Evolutionary conservation across 2,797 vertebrate species (phyloP).

Genomic region (Sebastes iracundus): DNA sequence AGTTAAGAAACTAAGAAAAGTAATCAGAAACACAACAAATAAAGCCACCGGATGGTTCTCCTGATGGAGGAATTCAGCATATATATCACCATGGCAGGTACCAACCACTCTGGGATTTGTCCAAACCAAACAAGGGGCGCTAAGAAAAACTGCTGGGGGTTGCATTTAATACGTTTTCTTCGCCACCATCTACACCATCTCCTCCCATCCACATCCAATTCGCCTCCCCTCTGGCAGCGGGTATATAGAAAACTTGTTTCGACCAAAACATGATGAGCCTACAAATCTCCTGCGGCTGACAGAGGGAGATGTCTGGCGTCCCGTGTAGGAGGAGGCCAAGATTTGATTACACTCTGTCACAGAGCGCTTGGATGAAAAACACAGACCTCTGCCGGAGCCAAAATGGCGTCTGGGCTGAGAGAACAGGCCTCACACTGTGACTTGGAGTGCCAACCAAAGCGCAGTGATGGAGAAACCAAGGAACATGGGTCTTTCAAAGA

Average conservation of each 20-base stretch:
- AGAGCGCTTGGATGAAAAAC: conserved; percentile 70
- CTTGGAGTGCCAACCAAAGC: conserved; percentile 20
- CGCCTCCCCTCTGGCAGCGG: conserved; percentile 43
- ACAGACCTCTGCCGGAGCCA: conserved; percentile 65
- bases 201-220: conserved; percentile 66
- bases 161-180: conserved; percentile 58
- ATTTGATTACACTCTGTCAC: conserved; percentile 76
- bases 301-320: conserved; percentile 70
- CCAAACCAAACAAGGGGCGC: conserved; percentile 55
- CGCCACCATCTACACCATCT: conserved; percentile 63
- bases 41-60: conserved; percentile 31
- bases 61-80: conserved; percentile 40
- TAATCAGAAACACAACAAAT: conserved; percentile 36
- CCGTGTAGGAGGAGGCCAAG: conserved; percentile 61
- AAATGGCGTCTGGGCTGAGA: conserved; percentile 66
- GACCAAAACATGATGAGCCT: conserved; percentile 74
- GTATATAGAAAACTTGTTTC: conserved; percentile 62
- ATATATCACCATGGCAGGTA: conserved; percentile 59
- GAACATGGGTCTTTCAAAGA: conserved; percentile 22
- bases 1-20: conserved; percentile 30
- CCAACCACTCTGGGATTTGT: conserved; percentile 57
- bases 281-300: conserved; percentile 74
- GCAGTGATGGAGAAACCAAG: conserved; percentile 36
- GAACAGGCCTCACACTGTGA: conserved; percentile 54
- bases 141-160: conserved; percentile 55